Evolutionary conservation across 2,888 invertebrate species (phyloP), one percentile per base, ranked within the genome.

Genomic region (Bugulina stolonifera): DNA sequence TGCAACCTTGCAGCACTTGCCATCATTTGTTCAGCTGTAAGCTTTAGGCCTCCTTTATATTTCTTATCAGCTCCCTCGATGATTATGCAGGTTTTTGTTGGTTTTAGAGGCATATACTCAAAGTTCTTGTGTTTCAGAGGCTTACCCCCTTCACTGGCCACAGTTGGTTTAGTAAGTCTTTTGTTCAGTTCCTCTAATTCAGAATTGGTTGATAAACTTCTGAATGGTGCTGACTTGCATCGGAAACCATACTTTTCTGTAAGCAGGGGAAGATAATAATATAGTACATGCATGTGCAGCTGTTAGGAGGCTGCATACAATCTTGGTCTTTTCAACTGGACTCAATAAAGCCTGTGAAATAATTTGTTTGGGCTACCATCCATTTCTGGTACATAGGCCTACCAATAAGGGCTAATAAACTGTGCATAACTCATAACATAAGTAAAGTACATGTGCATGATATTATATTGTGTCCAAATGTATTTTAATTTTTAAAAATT

Each of bases 201-300:
- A 43, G 10, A 5, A 43, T 43, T 18, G 18, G 5, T 43, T 43
- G 43, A 10, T 18, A 43, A 43, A 43, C 43, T 43, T 18, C 18
- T 43, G 43, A 64, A 64, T 29, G 64, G 64, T 2, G 64, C 64
- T 2, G 64, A 10, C n/a, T 64, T 64, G 10, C 27, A 10, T 32
- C 64, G 22, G 32, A 64, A 32, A n/a, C 64, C 64, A 64, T 64
- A 64, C 32, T 64, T 64, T 32, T 64, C 64, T 64, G 64, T 14
- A 57, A 57, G 5, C 10, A 52, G 52, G 22, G 52, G 22, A 52
- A 10, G n/a, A 55, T 23, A 23, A 23, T 23, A 55, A 55, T 18
- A 55, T 55, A 55, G 3, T 23, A 55, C 55, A 5, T 55, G 5
- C 55, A 55, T 55, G 10, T 55, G n/a, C n/a, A n/a, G n/a, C n/a